Percentiles rank a stretch among this genome's conserved stretches.
Evolutionary conservation across 2,113 vertebrate genomes (phyloP).

Genomic region (Delphinapterus leucas): DNA sequence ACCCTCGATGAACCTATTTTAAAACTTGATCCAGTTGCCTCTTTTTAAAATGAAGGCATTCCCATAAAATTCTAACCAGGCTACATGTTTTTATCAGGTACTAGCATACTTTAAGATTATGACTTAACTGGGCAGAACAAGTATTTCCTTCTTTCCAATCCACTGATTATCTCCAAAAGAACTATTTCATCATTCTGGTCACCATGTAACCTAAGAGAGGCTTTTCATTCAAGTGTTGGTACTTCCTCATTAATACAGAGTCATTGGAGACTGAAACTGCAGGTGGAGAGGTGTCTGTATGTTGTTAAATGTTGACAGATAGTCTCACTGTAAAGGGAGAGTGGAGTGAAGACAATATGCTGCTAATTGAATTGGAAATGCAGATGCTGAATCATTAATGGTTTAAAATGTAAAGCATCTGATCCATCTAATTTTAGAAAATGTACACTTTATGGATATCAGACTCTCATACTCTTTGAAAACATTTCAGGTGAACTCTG

Average conservation of each 20-base stretch:
- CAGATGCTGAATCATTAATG: conserved; percentile 40
- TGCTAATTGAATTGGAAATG: conserved; percentile 49
- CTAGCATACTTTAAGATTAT: conserved; percentile 22
- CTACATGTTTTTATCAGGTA: conserved; percentile 36
- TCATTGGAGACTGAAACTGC: conserved; percentile 2
- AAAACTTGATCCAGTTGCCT: not conserved
- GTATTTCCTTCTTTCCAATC: accelerated
- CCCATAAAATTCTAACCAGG: not conserved
- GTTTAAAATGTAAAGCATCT: conserved; percentile 8
- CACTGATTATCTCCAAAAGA: not conserved
- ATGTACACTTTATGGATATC: not conserved
- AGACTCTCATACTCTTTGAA: not conserved
- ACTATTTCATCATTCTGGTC: conserved; percentile 46
- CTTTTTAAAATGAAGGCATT: conserved; percentile 28
- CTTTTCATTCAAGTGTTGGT: conserved; percentile 37
- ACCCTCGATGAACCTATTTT: not conserved
- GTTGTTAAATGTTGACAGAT: conserved; percentile 40
- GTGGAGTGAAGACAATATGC: not conserved
- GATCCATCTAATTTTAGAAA: conserved; percentile 18
- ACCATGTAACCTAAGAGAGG: not conserved
- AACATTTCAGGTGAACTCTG: not conserved
- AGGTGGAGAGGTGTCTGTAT: not conserved
- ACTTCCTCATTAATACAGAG: conserved; percentile 7
- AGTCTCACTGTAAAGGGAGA: not conserved
- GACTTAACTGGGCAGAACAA: conserved; percentile 40